phyloP scores from a whole-genome alignment of 2,797 vertebrate genomes.

The Melanotaenia maccullochi region DNA sequence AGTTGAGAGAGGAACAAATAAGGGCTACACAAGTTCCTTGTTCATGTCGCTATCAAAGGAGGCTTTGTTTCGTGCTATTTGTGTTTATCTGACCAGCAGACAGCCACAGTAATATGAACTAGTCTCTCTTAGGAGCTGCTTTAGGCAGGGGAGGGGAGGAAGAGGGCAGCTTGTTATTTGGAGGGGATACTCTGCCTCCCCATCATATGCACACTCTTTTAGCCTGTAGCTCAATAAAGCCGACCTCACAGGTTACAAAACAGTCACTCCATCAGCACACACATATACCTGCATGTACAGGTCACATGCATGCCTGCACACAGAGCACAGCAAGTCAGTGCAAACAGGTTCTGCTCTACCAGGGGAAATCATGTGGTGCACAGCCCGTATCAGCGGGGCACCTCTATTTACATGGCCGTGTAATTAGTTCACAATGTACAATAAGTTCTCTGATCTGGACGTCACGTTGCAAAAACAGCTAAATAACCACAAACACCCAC shows the following conservation, averaged over 20 bases:
- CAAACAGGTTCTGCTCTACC: conserved; percentile 72
- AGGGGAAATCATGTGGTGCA: conserved; percentile 82
- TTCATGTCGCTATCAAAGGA: conserved; percentile 22
- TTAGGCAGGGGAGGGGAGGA: conserved; percentile 31
- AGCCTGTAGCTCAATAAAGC: conserved; percentile 69
- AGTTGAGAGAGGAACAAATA: conserved; percentile 26
- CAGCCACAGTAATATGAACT: conserved; percentile 65
- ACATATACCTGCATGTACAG: conserved; percentile 42
- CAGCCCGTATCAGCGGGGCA: conserved; percentile 73
- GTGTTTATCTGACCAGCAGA: conserved; percentile 63
- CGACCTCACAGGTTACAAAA: conserved; percentile 53
- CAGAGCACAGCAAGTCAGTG: conserved; percentile 35
- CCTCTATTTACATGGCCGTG: conserved; percentile 76
- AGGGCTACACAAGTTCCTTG: conserved; percentile 38
- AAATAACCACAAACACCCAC: not conserved
- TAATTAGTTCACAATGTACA: conserved; percentile 77
- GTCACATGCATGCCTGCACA: conserved; percentile 45
- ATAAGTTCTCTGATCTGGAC: conserved; percentile 71
- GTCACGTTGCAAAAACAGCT: conserved; percentile 53
- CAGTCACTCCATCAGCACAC: conserved; percentile 28
- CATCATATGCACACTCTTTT: conserved; percentile 51
- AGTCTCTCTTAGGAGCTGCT: conserved; percentile 59
- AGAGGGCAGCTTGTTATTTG: conserved; percentile 68
- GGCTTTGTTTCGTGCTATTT: conserved; percentile 68
- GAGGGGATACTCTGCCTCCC: conserved; percentile 54